These are phyloP conservation scores for Autographa gamma DNA, from an alignment of 2,888 invertebrate species.

Conservation along the genomic window DNA sequence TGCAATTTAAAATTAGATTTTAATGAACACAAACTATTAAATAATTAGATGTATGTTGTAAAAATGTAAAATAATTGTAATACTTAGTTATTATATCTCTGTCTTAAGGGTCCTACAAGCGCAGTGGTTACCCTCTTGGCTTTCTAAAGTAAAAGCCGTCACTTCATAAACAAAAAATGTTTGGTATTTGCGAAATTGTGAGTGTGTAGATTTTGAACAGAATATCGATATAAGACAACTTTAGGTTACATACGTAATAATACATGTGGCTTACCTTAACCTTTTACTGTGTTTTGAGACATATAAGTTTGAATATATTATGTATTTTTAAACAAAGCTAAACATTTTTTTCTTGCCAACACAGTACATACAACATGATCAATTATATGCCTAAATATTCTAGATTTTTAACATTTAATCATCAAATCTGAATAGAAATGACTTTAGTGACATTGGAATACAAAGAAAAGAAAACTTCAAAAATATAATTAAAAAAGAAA, in stretches of 20 bases:
- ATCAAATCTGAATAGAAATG: too few relatives aligned
- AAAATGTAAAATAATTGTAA: too few relatives aligned
- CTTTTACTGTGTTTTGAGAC: neutral
- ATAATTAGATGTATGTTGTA: neutral
- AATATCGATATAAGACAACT: too few relatives aligned
- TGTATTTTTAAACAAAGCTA: neutral
- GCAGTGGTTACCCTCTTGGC: neutral
- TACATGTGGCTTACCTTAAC: neutral
- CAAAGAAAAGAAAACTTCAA: too few relatives aligned
- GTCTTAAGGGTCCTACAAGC: neutral
- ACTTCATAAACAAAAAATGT: neutral
- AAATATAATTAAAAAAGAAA: neutral
- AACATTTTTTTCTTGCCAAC: too few relatives aligned
- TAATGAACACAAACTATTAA: neutral
- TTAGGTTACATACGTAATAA: neutral
- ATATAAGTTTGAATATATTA: neutral
- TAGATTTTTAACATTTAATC: too few relatives aligned
- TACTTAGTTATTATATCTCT: neutral
- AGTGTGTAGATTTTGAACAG: neutral
- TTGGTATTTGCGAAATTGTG: neutral
- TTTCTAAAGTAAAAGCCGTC: neutral
- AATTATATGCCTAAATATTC: too few relatives aligned
- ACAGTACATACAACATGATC: too few relatives aligned
- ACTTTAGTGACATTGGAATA: too few relatives aligned
- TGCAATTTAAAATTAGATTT: too few relatives aligned